phyloP scores from a whole-genome alignment of 30 jellyfish, hydroid and myxozoan genomes.

The Hydractinia symbiolongicarpus region DNA sequence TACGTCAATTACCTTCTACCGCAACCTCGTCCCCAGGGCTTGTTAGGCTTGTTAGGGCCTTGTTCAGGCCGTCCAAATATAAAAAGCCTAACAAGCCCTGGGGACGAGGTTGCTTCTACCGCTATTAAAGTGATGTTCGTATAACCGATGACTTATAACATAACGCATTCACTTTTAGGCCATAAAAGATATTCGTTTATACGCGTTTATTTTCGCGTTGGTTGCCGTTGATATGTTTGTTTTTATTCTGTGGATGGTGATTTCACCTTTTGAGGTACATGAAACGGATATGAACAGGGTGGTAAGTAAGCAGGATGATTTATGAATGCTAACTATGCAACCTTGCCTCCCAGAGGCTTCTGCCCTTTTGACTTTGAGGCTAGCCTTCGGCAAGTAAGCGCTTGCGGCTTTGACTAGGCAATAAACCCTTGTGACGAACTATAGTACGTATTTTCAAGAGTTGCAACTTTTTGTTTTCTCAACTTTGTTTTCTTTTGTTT shows the following conservation, averaged over 20 bases:
- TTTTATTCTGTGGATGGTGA: conserved; percentile 34
- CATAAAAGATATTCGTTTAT: conserved; percentile 61
- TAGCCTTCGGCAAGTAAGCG: no score
- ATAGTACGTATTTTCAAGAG: neutral
- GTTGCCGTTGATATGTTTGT: conserved; percentile 47
- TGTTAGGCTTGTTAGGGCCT: no score
- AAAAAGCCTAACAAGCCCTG: no score
- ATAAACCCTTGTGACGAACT: neutral
- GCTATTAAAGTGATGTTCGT: no score
- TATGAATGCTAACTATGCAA: neutral
- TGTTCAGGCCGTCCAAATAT: no score
- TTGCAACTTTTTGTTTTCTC: neutral
- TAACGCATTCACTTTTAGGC: conserved; percentile 33
- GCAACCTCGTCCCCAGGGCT: no score
- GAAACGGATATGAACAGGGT: conserved; percentile 40
- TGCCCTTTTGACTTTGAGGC: no score
- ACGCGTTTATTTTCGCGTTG: conserved; percentile 50
- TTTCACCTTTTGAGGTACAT: conserved; percentile 50
- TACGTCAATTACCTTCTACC: neutral
- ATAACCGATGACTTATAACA: neutral
- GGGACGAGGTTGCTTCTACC: no score
- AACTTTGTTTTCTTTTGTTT: neutral
- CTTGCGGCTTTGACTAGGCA: no score
- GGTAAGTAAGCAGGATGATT: neutral
- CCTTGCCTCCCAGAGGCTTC: neutral